phyloP scores from a whole-genome alignment of 2,888 invertebrate genomes.

The Diloba caeruleocephala region DNA sequence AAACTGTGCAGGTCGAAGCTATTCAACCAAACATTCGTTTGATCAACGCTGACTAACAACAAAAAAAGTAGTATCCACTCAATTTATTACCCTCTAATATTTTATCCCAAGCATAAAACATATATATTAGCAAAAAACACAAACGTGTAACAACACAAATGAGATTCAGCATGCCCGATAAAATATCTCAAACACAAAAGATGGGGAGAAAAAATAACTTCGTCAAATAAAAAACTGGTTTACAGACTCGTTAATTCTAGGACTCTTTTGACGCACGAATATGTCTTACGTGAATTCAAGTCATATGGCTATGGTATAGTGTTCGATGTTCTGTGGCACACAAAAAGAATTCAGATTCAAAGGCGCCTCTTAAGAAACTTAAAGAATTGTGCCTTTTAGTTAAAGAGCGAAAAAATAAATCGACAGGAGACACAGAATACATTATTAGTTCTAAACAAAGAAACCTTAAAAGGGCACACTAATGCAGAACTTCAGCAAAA shows the following conservation, averaged over 20 bases:
- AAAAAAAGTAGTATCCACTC: slow-evolving; percentile 16
- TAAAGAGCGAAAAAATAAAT: slow-evolving; percentile 39
- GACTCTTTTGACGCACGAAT: slow-evolving; percentile 42
- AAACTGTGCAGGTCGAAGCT: slow-evolving; percentile 64
- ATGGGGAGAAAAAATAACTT: slow-evolving; percentile 37
- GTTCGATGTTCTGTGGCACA: slow-evolving; percentile 41
- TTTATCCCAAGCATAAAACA: slow-evolving; percentile 7
- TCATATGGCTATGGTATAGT: slow-evolving; percentile 44
- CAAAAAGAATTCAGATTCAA: slow-evolving; percentile 41
- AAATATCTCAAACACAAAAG: slow-evolving; percentile 47
- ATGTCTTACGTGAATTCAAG: slow-evolving; percentile 50
- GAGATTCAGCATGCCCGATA: slow-evolving; percentile 45
- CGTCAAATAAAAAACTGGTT: slow-evolving; percentile 43
- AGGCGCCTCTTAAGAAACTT: slow-evolving; percentile 47
- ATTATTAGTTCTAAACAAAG: slow-evolving; percentile 47
- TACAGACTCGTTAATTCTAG: slow-evolving; percentile 57
- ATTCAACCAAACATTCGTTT: slow-evolving; percentile 52
- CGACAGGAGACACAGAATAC: slow-evolving; percentile 37
- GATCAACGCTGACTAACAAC: slow-evolving; percentile 38
- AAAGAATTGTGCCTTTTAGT: slow-evolving; percentile 45
- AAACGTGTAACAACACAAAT: slow-evolving; percentile 25
- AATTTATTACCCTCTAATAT: slow-evolving; percentile 12
- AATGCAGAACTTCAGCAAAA: slow-evolving; percentile 1
- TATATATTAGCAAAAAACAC: slow-evolving; percentile 25
- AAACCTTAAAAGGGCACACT: slow-evolving; percentile 37